Evolutionary conservation across 1,140 invertebrate species (phyloP).

Genomic region (Ceratitis capitata): DNA sequence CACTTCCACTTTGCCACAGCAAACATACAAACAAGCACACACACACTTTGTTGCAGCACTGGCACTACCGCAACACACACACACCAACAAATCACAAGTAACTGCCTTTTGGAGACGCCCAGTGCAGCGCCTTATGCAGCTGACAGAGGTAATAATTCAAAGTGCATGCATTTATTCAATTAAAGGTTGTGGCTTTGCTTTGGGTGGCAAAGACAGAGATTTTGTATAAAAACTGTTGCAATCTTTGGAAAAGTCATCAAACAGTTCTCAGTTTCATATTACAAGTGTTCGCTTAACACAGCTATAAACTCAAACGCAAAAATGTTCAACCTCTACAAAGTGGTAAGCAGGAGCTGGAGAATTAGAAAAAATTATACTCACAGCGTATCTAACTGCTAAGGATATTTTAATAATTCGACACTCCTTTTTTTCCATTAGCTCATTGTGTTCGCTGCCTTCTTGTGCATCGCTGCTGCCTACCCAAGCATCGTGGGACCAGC

Average conservation of each 20-base stretch:
- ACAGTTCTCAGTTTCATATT: background rate
- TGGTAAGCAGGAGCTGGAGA: constrained; percentile 53
- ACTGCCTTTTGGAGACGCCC: background rate
- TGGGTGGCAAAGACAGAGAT: background rate
- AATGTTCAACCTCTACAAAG: constrained; percentile 33
- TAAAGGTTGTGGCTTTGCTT: background rate
- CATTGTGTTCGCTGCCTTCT: background rate
- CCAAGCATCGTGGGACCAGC: background rate
- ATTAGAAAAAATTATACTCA: background rate
- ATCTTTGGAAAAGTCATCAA: background rate
- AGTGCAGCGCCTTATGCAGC: background rate
- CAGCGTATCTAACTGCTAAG: background rate
- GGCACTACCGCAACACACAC: background rate
- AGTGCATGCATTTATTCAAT: background rate
- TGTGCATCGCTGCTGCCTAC: constrained; percentile 22
- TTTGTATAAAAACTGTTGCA: background rate
- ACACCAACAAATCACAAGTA: background rate
- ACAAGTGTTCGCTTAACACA: background rate
- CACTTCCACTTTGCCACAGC: background rate
- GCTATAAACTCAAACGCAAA: background rate
- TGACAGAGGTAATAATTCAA: background rate
- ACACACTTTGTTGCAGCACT: background rate
- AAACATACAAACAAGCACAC: background rate
- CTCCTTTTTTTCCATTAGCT: background rate
- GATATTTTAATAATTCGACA: background rate